A percentile compares a stretch with the other conserved stretches of the same genome.
Evolutionary conservation across 2,888 invertebrate species (phyloP).

Genomic region (Orthosia gothica): DNA sequence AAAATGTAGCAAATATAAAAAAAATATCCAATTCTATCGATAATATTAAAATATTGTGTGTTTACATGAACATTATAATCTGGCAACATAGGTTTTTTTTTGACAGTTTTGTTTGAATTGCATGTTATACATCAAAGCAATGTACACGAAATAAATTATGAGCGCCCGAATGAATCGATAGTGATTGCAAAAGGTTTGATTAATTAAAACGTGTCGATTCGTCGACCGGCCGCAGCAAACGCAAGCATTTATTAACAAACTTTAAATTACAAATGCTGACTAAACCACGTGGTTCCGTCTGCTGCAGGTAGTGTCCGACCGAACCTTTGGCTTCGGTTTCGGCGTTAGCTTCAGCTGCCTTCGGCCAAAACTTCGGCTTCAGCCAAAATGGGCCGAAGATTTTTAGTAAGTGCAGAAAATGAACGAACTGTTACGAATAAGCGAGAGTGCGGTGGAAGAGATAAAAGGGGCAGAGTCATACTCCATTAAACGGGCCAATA

Average conservation of each 20-base stretch:
- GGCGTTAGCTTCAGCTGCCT: no score
- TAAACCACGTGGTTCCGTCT: constrained; percentile 22
- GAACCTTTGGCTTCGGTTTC: no score
- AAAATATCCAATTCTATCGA: background rate
- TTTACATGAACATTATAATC: background rate
- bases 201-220: constrained; percentile 44
- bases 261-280: constrained; percentile 47
- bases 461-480: no score
- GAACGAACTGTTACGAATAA: no score
- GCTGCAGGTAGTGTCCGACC: constrained; percentile 2
- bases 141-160: constrained; percentile 31
- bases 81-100: background rate
- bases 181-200: constrained; percentile 52
- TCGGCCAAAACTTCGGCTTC: no score
- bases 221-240: constrained; percentile 13
- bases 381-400: no score
- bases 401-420: no score
- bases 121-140: background rate
- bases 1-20: no score
- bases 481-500: no score
- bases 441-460: no score
- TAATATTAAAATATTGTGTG: background rate
- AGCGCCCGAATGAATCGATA: constrained; percentile 26
- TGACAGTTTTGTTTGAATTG: background rate
- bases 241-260: constrained; percentile 47